phyloP scores from a whole-genome alignment of 2,113 vertebrate species.

The Ptilorrhoa leucosticta region DNA sequence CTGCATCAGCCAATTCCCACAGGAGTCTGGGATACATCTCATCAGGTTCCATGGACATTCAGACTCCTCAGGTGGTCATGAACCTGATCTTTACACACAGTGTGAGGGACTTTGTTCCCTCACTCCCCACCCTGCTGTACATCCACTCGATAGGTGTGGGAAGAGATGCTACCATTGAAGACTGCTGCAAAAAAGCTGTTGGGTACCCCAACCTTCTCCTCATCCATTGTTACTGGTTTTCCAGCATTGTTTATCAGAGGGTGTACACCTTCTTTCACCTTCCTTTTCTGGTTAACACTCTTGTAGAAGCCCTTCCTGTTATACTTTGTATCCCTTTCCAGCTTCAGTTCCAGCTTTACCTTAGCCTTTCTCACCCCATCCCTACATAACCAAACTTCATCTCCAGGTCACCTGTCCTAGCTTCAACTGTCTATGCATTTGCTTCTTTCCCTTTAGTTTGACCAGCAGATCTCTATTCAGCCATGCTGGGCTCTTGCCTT shows the following conservation, averaged over 20 bases:
- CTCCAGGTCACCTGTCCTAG: not conserved
- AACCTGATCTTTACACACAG: not conserved
- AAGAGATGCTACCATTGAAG: not conserved
- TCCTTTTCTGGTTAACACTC: not conserved
- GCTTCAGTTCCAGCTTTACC: not conserved
- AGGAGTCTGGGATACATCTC: not conserved
- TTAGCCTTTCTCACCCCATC: not conserved
- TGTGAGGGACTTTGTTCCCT: not conserved
- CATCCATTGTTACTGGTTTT: not conserved
- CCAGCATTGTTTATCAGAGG: not conserved
- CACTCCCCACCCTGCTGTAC: not conserved
- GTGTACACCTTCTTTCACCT: not conserved
- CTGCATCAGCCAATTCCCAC: not conserved
- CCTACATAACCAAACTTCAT: not conserved
- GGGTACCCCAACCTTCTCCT: not conserved
- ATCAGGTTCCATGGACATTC: not conserved
- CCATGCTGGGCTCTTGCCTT: not conserved
- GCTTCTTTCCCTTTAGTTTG: not conserved
- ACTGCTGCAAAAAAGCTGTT: not conserved
- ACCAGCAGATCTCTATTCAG: not conserved
- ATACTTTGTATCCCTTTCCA: not conserved
- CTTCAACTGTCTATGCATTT: not conserved
- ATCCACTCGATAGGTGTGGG: not conserved
- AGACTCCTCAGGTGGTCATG: not conserved
- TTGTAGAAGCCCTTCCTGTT: not conserved